phyloP scores from a whole-genome alignment of 2,888 invertebrate species.

The Microplitis deprimator region DNA sequence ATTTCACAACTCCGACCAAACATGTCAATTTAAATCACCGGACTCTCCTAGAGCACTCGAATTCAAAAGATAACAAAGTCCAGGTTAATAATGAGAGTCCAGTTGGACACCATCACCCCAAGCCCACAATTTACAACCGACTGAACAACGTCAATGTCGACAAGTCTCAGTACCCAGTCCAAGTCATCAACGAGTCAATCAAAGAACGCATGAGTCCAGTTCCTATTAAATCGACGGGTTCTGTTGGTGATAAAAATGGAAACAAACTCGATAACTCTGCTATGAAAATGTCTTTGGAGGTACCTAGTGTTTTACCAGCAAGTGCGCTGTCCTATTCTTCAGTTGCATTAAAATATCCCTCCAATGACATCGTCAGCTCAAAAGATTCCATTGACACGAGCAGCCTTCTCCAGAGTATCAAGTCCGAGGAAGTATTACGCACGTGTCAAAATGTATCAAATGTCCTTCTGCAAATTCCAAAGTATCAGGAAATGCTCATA shows the following conservation, averaged over 20 bases:
- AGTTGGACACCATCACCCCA: neutral
- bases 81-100: conserved; percentile 49
- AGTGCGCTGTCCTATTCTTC: conserved; percentile 59
- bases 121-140: neutral
- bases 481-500: conserved; percentile 66
- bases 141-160: neutral
- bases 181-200: neutral
- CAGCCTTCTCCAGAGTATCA: conserved; percentile 63
- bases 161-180: neutral
- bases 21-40: conserved; percentile 49
- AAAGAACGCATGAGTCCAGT: conserved; percentile 22
- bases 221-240: neutral
- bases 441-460: conserved; percentile 68
- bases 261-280: neutral
- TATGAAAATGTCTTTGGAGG: neutral
- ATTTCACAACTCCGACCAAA: conserved; percentile 27
- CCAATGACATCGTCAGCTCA: conserved; percentile 56
- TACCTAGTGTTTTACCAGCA: neutral
- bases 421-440: conserved; percentile 65
- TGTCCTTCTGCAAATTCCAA: conserved; percentile 66
- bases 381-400: conserved; percentile 56
- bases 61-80: conserved; percentile 54
- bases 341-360: conserved; percentile 57
- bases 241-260: conserved; percentile 10
- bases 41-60: conserved; percentile 49